Conservation (phyloP, 1,140 invertebrate species). For the Drosophila pseudoobscura region DNA sequence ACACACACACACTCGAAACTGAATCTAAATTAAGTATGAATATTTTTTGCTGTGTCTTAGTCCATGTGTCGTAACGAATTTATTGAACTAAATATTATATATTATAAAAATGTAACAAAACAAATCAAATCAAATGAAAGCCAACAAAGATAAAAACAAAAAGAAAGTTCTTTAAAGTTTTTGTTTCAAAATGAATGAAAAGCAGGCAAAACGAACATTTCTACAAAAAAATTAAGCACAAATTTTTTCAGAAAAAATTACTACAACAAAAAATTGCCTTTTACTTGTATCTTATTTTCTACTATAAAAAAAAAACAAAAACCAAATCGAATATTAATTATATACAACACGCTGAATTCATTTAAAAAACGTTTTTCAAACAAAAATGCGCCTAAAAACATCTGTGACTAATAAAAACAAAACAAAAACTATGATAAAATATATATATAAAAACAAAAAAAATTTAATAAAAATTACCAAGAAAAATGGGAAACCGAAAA, state of each 20-base stretch:
- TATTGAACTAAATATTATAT: constrained; percentile 71
- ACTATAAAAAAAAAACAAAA: constrained; percentile 39
- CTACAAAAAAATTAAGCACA: constrained; percentile 76
- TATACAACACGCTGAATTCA: constrained; percentile 72
- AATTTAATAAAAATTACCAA: constrained; percentile 44
- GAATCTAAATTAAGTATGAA: constrained; percentile 77
- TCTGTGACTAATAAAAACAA: constrained; percentile 70
- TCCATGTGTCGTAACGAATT: constrained; percentile 81
- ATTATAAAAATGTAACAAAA: constrained; percentile 48
- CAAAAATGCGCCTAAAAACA: constrained; percentile 65
- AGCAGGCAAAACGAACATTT: constrained; percentile 57
- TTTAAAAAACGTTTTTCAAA: constrained; percentile 53
- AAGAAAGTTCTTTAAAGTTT: constrained; percentile 28
- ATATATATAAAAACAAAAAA: constrained; percentile 2
- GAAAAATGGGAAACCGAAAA: constrained; percentile 24
- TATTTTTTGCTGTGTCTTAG: constrained; percentile 82
- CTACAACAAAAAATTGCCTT: constrained; percentile 71
- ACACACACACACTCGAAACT: constrained; percentile 45
- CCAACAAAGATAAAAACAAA: constrained; percentile 7
- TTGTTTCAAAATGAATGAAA: constrained; percentile 46
- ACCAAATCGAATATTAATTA: constrained; percentile 49
- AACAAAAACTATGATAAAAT: constrained; percentile 22
- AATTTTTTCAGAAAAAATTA: constrained; percentile 62
- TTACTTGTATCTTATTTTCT: constrained; percentile 75
- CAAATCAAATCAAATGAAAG: constrained; percentile 10